Conservation (phyloP, 2,888 invertebrate species). For the Chouioia cunea region DNA sequence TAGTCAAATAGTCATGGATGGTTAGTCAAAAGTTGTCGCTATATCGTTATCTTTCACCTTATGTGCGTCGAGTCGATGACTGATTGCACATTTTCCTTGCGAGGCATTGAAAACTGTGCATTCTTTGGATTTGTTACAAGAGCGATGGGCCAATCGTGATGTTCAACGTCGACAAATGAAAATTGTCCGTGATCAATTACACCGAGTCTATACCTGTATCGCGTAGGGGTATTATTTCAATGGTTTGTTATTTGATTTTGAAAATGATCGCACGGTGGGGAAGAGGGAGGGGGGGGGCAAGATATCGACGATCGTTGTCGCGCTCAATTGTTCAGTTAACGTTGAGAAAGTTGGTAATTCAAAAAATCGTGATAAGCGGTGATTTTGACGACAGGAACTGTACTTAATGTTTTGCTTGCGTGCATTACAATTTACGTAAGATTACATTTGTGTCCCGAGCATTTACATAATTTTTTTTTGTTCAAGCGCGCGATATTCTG, state of each 20-base stretch:
- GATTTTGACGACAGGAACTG: slow-evolving; percentile 6
- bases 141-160: slow-evolving; percentile 84
- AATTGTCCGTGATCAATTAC: slow-evolving; percentile 92
- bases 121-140: slow-evolving; percentile 93
- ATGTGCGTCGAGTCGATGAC: slow-evolving; percentile 82
- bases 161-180: slow-evolving; percentile 84
- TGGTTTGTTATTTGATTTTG: too few relatives aligned
- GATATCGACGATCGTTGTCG: too few relatives aligned
- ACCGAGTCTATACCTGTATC: slow-evolving; percentile 79
- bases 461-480: slow-evolving; percentile 16
- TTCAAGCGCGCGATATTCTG: slow-evolving; percentile 6
- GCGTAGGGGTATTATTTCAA: slow-evolving; percentile 2
- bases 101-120: slow-evolving; percentile 79
- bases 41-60: slow-evolving; percentile 69
- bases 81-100: slow-evolving; percentile 79
- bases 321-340: too few relatives aligned
- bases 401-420: slow-evolving; percentile 9
- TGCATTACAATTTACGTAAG: slow-evolving; percentile 19
- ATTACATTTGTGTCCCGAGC: slow-evolving; percentile 16
- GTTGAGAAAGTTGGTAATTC: not conserved
- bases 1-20: not conserved
- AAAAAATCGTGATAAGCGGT: not conserved
- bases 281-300: too few relatives aligned
- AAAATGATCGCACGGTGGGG: too few relatives aligned
- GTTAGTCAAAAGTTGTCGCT: not conserved